These are phyloP conservation scores for Apostichopus californicus DNA, from an alignment of 35 echinoderm and acorn worm genomes.

Conservation along the genomic window DNA sequence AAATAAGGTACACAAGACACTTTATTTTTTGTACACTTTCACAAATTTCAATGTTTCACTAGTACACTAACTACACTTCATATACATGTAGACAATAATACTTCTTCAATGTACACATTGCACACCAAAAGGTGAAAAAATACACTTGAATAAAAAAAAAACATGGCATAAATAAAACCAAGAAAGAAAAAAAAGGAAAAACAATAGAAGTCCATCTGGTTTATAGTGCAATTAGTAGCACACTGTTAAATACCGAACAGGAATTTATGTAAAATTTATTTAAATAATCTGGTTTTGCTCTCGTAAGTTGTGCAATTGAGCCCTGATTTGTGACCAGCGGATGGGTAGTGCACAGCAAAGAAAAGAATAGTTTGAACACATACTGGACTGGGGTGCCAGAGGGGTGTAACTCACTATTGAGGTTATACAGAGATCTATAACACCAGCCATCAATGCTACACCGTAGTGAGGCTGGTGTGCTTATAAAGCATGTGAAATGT, in stretches of 20 bases:
- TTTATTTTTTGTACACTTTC: conserved; percentile 12
- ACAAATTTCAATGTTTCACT: conserved; percentile 50
- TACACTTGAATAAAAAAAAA: background rate
- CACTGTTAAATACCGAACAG: too few relatives aligned
- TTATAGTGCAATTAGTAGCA: background rate
- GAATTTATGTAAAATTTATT: too few relatives aligned
- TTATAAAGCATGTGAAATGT: too few relatives aligned
- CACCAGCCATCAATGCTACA: too few relatives aligned
- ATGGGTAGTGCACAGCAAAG: background rate
- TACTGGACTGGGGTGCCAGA: background rate
- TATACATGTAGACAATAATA: conserved; percentile 47
- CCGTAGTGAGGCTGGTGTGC: too few relatives aligned
- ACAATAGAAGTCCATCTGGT: background rate
- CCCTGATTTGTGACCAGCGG: background rate
- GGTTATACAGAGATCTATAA: too few relatives aligned
- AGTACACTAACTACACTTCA: conserved; percentile 36
- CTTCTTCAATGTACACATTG: conserved; percentile 42
- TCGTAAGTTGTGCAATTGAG: background rate
- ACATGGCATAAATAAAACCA: background rate
- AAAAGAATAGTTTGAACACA: background rate
- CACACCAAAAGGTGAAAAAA: conserved; percentile 25
- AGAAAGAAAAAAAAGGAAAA: background rate
- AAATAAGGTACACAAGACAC: background rate
- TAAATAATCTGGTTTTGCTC: too few relatives aligned
- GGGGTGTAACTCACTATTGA: background rate